Percentiles rank a stretch among this genome's conserved stretches.
These are phyloP conservation scores for Myiothlypis coronata DNA, from an alignment of 2,797 vertebrate species.

Conservation along the genomic window DNA sequence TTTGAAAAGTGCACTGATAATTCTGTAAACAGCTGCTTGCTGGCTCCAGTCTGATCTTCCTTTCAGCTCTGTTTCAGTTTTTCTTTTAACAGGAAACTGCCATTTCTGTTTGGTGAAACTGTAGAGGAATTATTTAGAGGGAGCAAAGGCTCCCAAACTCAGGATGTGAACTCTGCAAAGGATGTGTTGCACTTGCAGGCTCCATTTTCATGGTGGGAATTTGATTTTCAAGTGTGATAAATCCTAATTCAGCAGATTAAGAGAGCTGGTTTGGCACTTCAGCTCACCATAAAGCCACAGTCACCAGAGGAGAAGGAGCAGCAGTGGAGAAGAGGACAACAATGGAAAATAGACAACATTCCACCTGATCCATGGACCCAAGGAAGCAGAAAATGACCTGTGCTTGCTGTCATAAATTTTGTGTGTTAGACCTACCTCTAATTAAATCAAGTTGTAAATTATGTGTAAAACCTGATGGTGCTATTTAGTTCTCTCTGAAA, in stretches of 20 bases:
- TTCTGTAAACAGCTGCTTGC: not conserved
- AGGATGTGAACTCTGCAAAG: not conserved
- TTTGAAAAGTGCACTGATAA: not conserved
- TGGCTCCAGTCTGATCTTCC: not conserved
- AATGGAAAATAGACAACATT: not conserved
- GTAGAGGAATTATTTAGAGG: not conserved
- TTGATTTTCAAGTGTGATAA: not conserved
- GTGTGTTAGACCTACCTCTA: not conserved
- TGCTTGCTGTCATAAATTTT: not conserved
- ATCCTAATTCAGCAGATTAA: not conserved
- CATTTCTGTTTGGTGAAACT: not conserved
- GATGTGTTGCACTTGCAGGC: not conserved
- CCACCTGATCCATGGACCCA: not conserved
- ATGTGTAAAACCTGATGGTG: not conserved
- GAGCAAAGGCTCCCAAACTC: not conserved
- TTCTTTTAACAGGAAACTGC: not conserved
- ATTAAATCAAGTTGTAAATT: not conserved
- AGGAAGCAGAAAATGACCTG: not conserved
- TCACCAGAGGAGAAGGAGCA: not conserved
- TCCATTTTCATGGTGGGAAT: accelerated
- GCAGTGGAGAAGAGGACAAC: not conserved
- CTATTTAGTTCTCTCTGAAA: not conserved
- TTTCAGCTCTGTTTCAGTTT: not conserved
- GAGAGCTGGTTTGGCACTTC: not conserved
- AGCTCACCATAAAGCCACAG: not conserved